Base-by-base conservation (phyloP, 2,888 invertebrate species). In the Synergus japonicus region DNA sequence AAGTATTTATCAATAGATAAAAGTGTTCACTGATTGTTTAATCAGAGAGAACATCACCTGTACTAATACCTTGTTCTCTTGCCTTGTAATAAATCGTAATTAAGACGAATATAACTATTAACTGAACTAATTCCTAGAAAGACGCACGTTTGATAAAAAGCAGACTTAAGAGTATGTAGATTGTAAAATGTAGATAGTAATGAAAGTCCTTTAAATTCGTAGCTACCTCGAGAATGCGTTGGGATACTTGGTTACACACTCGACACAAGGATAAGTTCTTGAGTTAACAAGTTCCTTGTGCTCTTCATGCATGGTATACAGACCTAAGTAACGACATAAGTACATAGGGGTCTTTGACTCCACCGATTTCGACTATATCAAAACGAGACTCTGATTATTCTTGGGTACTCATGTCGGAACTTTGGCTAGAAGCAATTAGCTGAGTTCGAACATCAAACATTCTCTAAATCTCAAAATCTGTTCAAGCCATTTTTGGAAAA, bases 161-260 rank as follows among this genome's bases (percentile, higher is more conserved):
- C 29, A 29, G 9, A 22, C 8, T 60, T 9, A 10, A 60, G 4
- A 49, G 49, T 54, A 65, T n/a, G 29, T 2, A 29, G 7, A 37
- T 64, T 85, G 86, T 84, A 78, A 29, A 29, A 29, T 29, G 29
- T 29, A 29, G 85, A 83, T 82, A 83, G 84, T 88, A 87, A 88
- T 87, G 87, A 85, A 87, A 85, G 83, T 80, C 83, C 84, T 86
- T 87, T 88, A 83, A 82, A 87, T 85, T 84, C 83, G 78, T 82
- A 80, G 77, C 77, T 76, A 77, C 78, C 77, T 79, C 69, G 77
- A 83, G 86, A 83, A 85, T 78, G 80, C 86, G 83, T 83, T 79
- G 83, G 76, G 81, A 80, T 81, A 77, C 83, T 83, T 83, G 79
- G 79, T 79, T 29, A 81, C 81, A 79, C 66, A 76, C 79, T 83